Evolutionary conservation across 2,113 vertebrate genomes (phyloP).

Genomic region (Urocitellus parryii): DNA sequence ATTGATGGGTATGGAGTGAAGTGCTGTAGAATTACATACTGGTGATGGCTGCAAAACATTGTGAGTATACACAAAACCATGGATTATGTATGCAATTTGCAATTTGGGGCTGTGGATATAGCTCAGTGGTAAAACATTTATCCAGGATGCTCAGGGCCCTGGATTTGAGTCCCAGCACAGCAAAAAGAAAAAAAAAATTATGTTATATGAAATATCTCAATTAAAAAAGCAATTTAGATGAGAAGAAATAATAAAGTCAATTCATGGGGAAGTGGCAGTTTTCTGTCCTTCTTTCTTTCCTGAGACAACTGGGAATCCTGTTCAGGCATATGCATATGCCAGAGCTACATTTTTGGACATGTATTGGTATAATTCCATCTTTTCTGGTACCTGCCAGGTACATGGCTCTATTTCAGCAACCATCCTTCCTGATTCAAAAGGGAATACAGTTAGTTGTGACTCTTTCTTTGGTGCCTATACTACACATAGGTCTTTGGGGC

Average conservation of each 20-base stretch:
- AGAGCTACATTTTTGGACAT: neutral
- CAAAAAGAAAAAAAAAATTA: neutral
- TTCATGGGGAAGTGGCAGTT: neutral
- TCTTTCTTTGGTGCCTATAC: neutral
- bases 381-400: neutral
- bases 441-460: neutral
- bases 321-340: neutral
- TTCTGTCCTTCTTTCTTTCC: neutral
- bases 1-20: neutral
- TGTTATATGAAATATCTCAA: neutral
- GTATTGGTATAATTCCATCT: neutral
- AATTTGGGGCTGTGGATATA: neutral
- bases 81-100: neutral
- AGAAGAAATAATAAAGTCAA: neutral
- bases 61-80: neutral
- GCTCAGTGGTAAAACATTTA: neutral
- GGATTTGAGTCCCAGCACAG: neutral
- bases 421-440: neutral
- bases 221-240: neutral
- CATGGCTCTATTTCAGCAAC: neutral
- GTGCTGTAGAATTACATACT: neutral
- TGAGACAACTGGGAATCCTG: neutral
- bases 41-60: neutral
- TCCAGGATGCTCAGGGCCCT: no score
- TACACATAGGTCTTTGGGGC: neutral